phyloP scores from a whole-genome alignment of 2,888 invertebrate genomes.

The Drosophila setosimentum region DNA sequence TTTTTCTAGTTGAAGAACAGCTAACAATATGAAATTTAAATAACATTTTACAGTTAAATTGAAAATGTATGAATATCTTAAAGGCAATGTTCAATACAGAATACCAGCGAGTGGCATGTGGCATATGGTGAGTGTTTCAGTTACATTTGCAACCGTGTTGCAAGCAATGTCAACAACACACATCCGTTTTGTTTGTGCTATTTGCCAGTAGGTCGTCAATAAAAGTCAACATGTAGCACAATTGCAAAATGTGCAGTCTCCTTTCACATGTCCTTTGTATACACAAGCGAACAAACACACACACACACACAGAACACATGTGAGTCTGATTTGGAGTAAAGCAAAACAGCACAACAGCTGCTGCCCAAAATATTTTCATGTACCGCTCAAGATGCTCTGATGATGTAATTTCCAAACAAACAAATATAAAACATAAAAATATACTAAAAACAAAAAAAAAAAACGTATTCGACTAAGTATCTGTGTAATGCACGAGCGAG shows the following conservation, averaged over 20 bases:
- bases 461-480: constrained; percentile 14
- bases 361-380: constrained; percentile 22
- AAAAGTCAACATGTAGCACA: constrained; percentile 59
- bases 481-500: constrained; percentile 28
- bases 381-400: constrained; percentile 22
- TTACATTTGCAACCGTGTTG: constrained; percentile 24
- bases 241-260: constrained; percentile 1
- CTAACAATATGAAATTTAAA: neutral
- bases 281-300: neutral
- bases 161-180: constrained; percentile 31
- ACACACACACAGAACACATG: neutral
- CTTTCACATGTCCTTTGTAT: neutral
- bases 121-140: constrained; percentile 17
- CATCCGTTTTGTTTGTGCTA: constrained; percentile 29
- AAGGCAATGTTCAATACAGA: neutral
- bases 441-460: neutral
- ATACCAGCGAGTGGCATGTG: neutral
- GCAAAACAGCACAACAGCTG: constrained; percentile 29
- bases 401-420: constrained; percentile 23
- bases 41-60: neutral
- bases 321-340: constrained; percentile 22
- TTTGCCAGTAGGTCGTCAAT: constrained; percentile 40
- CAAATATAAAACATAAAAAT: neutral
- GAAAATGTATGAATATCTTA: neutral
- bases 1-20: neutral